Conservation (phyloP, 2,113 vertebrate species). For the Gallinago undulata region DNA sequence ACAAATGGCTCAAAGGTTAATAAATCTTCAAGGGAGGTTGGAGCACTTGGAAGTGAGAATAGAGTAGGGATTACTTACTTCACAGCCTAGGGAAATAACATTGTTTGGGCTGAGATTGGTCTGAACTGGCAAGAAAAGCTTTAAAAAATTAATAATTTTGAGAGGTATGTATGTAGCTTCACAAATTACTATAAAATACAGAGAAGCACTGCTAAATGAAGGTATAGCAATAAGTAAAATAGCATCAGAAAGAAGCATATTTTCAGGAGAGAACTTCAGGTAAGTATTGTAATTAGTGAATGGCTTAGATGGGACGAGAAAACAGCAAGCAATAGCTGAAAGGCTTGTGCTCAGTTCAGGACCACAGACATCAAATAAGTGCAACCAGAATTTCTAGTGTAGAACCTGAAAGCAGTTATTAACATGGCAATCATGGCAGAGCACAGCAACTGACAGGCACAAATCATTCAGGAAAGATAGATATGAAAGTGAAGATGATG, state of each 20-base stretch:
- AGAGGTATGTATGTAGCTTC: neutral
- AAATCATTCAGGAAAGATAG: neutral
- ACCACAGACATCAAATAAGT: neutral
- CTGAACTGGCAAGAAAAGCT: neutral
- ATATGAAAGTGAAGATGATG: neutral
- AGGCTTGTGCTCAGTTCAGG: neutral
- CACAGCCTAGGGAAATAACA: neutral
- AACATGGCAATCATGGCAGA: neutral
- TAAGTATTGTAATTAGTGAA: neutral
- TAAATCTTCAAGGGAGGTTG: neutral
- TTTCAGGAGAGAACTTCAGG: neutral
- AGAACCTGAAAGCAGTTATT: neutral
- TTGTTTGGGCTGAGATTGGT: neutral
- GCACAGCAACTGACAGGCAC: neutral
- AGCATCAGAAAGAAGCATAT: neutral
- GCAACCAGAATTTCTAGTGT: neutral
- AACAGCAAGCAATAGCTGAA: neutral
- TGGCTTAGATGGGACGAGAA: neutral
- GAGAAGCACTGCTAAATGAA: neutral
- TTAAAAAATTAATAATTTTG: neutral
- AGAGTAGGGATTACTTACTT: neutral
- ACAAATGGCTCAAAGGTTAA: neutral
- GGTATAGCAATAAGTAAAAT: neutral
- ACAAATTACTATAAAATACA: neutral
- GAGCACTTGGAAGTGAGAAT: neutral